Percentiles rank a stretch among this genome's conserved stretches.
Evolutionary conservation across 2,113 vertebrate genomes (phyloP).

Genomic region (Lipophrys pholis): DNA sequence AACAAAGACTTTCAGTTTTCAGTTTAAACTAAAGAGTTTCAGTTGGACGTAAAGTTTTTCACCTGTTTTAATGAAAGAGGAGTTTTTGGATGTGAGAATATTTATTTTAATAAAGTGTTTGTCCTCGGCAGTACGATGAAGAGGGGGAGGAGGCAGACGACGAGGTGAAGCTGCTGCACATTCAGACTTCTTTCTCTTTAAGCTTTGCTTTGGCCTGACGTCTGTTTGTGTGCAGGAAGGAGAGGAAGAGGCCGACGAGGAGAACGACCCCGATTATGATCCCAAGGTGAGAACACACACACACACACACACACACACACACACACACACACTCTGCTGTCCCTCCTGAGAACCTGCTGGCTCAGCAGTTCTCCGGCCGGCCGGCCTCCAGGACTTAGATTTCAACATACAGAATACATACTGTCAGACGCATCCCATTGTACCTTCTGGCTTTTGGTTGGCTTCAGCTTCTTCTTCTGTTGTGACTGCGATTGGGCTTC

Average conservation of each 20-base stretch:
- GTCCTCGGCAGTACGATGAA: conserved; percentile 91
- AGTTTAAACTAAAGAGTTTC: no score
- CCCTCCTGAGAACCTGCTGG: not conserved
- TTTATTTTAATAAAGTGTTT: not conserved
- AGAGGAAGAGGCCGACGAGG: conserved; percentile 98
- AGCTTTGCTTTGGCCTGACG: no score
- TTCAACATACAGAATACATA: conserved; percentile 77
- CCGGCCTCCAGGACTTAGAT: conserved; percentile 19
- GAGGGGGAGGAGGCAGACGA: conserved; percentile 98
- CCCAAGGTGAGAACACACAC: conserved; percentile 87
- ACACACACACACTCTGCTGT: not conserved
- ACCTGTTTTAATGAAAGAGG: no score
- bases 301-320: conserved; percentile 10
- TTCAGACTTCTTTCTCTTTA: no score
- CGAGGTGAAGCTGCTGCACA: conserved; percentile 86
- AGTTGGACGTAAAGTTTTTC: no score
- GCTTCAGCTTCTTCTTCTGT: conserved; percentile 60
- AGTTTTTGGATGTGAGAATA: no score
- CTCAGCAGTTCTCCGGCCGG: conserved; percentile 14
- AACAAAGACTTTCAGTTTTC: no score
- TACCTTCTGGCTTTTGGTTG: conserved; percentile 54
- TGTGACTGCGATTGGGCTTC: conserved; percentile 40
- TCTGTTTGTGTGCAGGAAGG: conserved; percentile 87
- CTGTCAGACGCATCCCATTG: conserved; percentile 68
- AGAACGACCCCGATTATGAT: conserved; percentile 97